Evolutionary conservation across 2,113 vertebrate genomes (phyloP), one percentile per base, ranked within the genome.

Genomic region (Micronycteris hirsuta): DNA sequence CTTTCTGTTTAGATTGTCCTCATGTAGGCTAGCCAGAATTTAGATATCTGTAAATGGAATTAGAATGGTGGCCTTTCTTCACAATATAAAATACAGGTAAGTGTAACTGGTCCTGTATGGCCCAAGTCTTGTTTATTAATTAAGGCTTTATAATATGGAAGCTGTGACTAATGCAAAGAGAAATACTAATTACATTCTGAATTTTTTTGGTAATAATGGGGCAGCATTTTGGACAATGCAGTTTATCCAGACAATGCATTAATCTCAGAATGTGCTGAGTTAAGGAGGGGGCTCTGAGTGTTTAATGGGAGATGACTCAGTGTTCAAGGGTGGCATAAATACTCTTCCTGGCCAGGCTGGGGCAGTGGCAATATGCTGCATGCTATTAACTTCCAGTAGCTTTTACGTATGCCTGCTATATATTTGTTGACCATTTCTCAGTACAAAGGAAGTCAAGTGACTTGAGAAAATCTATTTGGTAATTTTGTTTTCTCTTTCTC

Each of bases 111-210:
- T 98, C n/a, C n/a, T n/a, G n/a, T 56, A 43, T 94, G 96, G 97
- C 94, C 96, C 89, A 95, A 97, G 97, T 97, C 97, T 98, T 98
- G 97, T 98, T 98, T 98, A 98, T 98, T 98, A 98, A 97, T 98
- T 98, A 98, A 98, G 97, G 96, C 96, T 97, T 97, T 98, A 97
- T 98, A 97, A 89, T 93, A 54, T 86, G 81, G 94, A 95, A 95
- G 63, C 84, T 95, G 93, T 56, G 80, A 81, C 89, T 93, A 97
- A 97, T 98, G 97, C 97, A 97, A 98, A 98, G 74, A 97, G 89
- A 96, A 98, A 97, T 97, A 70, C 95, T 98, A 98, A 98, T 98
- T 98, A 97, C 52, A 77, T 96, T 98, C 93, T 97, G 96, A 85
- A 76, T 96, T 97, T 97, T 97, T 97, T 96, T 49, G 95, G 10